Evolutionary conservation across 2,888 invertebrate genomes (phyloP).

Genomic region (Taenaris catops): DNA sequence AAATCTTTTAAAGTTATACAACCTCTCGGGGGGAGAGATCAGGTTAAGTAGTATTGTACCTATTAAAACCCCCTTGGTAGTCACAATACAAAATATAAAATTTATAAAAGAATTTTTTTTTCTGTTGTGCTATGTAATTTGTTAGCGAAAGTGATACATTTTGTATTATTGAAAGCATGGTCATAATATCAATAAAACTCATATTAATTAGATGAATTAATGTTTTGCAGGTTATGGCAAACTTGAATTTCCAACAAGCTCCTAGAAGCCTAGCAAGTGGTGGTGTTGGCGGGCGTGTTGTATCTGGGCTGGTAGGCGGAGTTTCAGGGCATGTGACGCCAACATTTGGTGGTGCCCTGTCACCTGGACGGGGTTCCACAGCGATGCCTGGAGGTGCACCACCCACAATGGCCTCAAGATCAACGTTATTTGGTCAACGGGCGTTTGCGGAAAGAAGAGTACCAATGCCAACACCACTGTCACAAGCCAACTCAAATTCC

Average conservation of each 20-base stretch:
- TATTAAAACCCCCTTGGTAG: too few relatives aligned
- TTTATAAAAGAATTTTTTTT: too few relatives aligned
- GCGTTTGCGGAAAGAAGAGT: conserved; percentile 89
- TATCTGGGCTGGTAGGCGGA: conserved; percentile 88
- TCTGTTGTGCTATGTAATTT: too few relatives aligned
- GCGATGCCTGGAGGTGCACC: conserved; percentile 72
- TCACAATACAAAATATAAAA: too few relatives aligned
- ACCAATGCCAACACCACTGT: conserved; percentile 80
- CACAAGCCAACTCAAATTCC: conserved; percentile 74
- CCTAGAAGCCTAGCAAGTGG: conserved; percentile 93
- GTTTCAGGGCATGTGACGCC: conserved; percentile 79
- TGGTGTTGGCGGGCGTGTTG: conserved; percentile 71
- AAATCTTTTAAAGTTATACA: too few relatives aligned
- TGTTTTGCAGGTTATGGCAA: conserved; percentile 88
- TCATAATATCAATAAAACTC: too few relatives aligned
- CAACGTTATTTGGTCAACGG: conserved; percentile 88
- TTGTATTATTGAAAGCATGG: too few relatives aligned
- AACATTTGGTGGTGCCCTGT: conserved; percentile 68
- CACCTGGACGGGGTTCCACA: conserved; percentile 62
- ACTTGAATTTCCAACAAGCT: conserved; percentile 94
- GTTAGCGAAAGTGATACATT: too few relatives aligned
- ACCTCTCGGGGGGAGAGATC: too few relatives aligned
- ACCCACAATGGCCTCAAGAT: conserved; percentile 79
- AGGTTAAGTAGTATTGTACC: too few relatives aligned
- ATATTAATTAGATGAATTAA: background rate